phyloP scores from a whole-genome alignment of 2,888 invertebrate genomes.

The Acleris literana region DNA sequence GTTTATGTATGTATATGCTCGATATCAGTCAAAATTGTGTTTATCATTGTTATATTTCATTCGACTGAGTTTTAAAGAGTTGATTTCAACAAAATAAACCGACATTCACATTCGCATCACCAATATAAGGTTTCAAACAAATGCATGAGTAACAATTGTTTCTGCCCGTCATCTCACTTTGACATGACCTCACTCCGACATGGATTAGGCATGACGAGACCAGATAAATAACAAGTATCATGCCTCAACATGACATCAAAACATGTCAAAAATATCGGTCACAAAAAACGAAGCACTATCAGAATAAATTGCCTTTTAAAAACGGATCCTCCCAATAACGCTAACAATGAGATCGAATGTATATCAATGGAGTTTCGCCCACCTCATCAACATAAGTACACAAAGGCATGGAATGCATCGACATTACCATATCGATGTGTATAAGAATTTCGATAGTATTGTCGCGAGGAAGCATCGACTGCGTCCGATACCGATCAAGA shows the following conservation, averaged over 20 bases:
- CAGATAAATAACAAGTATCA: slow-evolving; percentile 47
- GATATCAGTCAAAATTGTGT: not conserved
- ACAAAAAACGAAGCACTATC: slow-evolving; percentile 61
- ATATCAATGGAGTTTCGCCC: slow-evolving; percentile 80
- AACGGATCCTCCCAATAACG: slow-evolving; percentile 70
- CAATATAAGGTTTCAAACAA: not conserved
- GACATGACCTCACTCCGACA: slow-evolving; percentile 38
- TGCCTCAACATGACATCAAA: slow-evolving; percentile 49
- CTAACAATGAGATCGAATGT: slow-evolving; percentile 76
- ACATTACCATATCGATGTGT: slow-evolving; percentile 75
- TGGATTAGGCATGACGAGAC: slow-evolving; percentile 40
- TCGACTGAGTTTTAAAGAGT: no score
- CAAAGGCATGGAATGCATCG: slow-evolving; percentile 73
- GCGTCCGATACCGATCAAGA: slow-evolving; percentile 71
- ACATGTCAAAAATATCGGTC: slow-evolving; percentile 48
- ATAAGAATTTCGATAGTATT: slow-evolving; percentile 57
- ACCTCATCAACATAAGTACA: slow-evolving; percentile 80
- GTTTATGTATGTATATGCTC: no score
- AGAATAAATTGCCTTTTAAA: slow-evolving; percentile 78
- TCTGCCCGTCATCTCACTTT: slow-evolving; percentile 36
- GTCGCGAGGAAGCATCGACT: slow-evolving; percentile 71
- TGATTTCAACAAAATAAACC: no score
- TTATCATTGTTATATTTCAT: no score
- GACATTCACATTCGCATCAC: no score
- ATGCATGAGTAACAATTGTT: not conserved